A percentile compares a stretch with the other conserved stretches of the same genome.
phyloP scores from a whole-genome alignment of 1,140 invertebrate species.

The Zaprionus tsacasi region DNA sequence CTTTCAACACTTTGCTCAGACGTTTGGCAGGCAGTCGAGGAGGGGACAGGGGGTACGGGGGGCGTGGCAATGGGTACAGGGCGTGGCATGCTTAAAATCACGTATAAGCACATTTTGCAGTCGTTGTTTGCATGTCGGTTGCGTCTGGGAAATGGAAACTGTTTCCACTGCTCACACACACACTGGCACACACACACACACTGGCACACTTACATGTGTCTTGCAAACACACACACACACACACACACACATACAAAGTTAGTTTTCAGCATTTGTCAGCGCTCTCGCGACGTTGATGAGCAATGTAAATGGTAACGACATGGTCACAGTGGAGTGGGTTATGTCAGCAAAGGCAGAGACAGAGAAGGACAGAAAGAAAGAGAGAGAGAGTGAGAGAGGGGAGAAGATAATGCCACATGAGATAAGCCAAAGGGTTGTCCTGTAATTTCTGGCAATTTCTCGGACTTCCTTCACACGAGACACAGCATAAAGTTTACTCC shows the following conservation, averaged over 20 bases:
- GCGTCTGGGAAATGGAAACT: constrained; percentile 1
- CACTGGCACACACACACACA: constrained; percentile 7
- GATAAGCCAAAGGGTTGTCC: background rate
- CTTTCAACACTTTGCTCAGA: constrained; percentile 64
- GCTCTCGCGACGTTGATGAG: constrained; percentile 5
- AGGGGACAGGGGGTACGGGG: constrained; percentile 15
- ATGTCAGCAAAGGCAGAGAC: background rate
- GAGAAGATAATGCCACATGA: too few species aligned
- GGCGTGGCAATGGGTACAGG: background rate
- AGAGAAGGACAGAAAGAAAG: background rate
- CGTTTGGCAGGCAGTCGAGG: background rate
- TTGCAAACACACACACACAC: background rate
- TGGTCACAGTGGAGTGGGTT: background rate
- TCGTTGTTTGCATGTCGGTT: constrained; percentile 56
- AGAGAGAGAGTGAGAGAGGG: background rate
- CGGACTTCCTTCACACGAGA: background rate
- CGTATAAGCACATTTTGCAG: constrained; percentile 66
- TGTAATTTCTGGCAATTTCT: background rate
- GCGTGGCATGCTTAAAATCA: constrained; percentile 56
- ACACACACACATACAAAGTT: constrained; percentile 5
- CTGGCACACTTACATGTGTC: background rate
- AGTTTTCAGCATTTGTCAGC: constrained; percentile 7
- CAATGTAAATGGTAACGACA: constrained; percentile 5
- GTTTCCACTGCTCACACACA: constrained; percentile 9
- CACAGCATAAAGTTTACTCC: background rate